These are phyloP conservation scores for Geotrypetes seraphini DNA, from an alignment of 2,797 vertebrate species.

Conservation along the genomic window DNA sequence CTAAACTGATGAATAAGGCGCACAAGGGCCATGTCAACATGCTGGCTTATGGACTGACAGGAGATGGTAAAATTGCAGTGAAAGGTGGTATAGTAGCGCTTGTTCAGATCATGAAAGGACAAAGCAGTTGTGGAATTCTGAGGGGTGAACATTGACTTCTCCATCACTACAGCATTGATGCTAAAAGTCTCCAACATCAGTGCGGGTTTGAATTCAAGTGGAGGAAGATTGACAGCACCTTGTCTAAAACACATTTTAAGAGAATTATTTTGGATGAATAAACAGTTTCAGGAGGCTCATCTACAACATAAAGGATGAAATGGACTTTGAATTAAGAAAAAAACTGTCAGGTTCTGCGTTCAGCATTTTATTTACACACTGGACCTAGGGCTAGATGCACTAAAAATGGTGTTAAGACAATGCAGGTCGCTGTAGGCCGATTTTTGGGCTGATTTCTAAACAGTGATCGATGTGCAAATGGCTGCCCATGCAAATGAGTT, in stretches of 20 bases:
- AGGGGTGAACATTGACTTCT: conserved; percentile 76
- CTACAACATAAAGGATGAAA: no score
- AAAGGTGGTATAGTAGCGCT: conserved; percentile 88
- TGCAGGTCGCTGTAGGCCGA: no score
- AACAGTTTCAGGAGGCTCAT: no score
- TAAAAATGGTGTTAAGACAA: no score
- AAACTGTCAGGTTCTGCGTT: no score
- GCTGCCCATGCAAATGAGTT: no score
- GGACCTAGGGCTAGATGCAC: no score
- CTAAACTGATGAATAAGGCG: conserved; percentile 97
- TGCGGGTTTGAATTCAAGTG: conserved; percentile 90
- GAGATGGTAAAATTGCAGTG: conserved; percentile 94
- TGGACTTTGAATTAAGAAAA: no score
- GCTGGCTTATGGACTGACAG: conserved; percentile 95
- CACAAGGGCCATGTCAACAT: conserved; percentile 94
- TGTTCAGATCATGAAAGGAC: conserved; percentile 91
- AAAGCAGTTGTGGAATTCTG: conserved; percentile 72
- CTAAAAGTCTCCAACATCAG: conserved; percentile 94
- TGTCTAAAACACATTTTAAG: conserved; percentile 75
- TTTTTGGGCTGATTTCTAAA: no score
- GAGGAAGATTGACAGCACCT: conserved; percentile 80
- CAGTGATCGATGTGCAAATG: no score
- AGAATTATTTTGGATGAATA: no score
- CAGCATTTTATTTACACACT: no score
- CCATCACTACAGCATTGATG: conserved; percentile 88